Evolutionary conservation across 1,140 invertebrate species (phyloP).

Genomic region (Phocides pigmalion): DNA sequence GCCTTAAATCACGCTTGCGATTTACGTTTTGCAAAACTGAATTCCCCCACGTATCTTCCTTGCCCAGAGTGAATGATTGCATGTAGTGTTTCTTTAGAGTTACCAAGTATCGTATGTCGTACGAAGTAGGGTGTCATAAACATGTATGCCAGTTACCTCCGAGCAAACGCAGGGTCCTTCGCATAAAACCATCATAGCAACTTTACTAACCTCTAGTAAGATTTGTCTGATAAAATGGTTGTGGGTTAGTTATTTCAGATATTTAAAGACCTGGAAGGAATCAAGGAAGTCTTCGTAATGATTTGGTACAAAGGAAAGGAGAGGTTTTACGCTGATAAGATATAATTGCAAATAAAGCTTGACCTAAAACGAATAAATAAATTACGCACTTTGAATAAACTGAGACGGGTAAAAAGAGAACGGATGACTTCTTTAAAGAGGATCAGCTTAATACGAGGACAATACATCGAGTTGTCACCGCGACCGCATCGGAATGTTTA

Average conservation of each 20-base stretch:
- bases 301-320: neutral
- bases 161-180: constrained; percentile 32
- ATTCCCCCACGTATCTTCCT: constrained; percentile 56
- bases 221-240: constrained; percentile 25
- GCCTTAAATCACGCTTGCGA: constrained; percentile 3
- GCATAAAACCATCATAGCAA: constrained; percentile 58
- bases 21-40: constrained; percentile 31
- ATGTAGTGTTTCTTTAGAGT: constrained; percentile 36
- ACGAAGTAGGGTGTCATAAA: constrained; percentile 54
- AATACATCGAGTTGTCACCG: constrained; percentile 81
- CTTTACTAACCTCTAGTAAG: constrained; percentile 40
- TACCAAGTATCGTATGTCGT: constrained; percentile 59
- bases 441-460: constrained; percentile 74
- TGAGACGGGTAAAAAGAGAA: constrained; percentile 54
- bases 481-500: constrained; percentile 79
- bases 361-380: constrained; percentile 26
- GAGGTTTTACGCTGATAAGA: neutral
- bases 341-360: constrained; percentile 31
- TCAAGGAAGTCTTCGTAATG: neutral
- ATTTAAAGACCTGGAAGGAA: neutral
- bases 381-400: constrained; percentile 36
- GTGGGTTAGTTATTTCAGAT: neutral
- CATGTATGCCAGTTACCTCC: constrained; percentile 55
- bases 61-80: constrained; percentile 49
- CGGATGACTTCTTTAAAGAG: constrained; percentile 70